Evolutionary conservation across 2,113 vertebrate species (phyloP), one percentile per base, ranked within the genome.

Genomic region (Ciconia boyciana): DNA sequence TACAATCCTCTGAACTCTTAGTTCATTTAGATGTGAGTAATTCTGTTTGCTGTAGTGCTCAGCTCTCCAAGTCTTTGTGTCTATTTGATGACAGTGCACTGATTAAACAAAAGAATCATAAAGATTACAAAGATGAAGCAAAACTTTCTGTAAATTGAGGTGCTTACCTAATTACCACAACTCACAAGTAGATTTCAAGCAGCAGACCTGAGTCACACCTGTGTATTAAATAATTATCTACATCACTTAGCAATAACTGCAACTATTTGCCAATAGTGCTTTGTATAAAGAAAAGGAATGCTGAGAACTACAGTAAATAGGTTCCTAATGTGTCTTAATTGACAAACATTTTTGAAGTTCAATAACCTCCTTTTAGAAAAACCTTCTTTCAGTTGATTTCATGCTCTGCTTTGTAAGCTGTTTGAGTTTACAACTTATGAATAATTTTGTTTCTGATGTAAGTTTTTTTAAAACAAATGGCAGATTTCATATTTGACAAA

Each of bases 401-500:
- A 16, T 70, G 28, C 61, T 87, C 58, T 94, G 70, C 66, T 94
- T 95, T 85, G 85, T 87, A 94, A 87, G 29, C 90, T 91, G 75
- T 78, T 80, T 84, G 82, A 94, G 76, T 96, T 96, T 96, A 77
- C 64, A 97, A 72, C 46, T 95, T 61, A 39, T 8, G 85, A 69
- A 90, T 85, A 71, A 54, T 94, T 92, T 94, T 71, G 24, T 83
- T 94, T 89, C 77, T 71, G 52, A 85, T 87, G n/a, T 36, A 39
- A 80, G 43, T 16, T 91, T 91, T 72, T 66, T 52, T 28, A 34
- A 81, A 93, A 71, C 22, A 92, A 94, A 85, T 95, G 29, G 91
- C 72, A 49, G 61, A 90, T 97, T 97, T 96, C 18, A 43, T 93
- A 76, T 89, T 93, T 95, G 84, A 93, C 66, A 92, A 85, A 95